These are phyloP conservation scores for Andinoacara biseriatus DNA, from an alignment of 2,113 vertebrate genomes.

Conservation along the genomic window DNA sequence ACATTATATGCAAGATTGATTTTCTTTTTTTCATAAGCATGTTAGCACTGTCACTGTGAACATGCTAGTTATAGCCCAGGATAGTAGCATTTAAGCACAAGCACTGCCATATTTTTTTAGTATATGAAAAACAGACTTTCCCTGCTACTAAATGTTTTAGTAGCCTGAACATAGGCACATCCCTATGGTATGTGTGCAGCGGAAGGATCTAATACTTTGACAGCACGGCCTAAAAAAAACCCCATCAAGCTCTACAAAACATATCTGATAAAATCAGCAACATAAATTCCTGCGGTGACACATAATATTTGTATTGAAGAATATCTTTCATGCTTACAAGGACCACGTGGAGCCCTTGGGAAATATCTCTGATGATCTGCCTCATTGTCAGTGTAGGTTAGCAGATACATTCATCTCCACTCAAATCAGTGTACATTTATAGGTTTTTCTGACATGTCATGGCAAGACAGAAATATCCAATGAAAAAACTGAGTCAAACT, in stretches of 20 bases:
- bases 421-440: conserved; percentile 4
- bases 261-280: not conserved
- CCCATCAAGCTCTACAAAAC: not conserved
- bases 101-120: not conserved
- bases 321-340: not conserved
- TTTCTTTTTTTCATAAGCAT: not conserved
- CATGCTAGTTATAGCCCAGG: too few relatives aligned
- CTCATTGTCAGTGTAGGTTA: not conserved
- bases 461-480: not conserved
- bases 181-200: not conserved
- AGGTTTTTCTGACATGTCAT: not conserved
- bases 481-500: not conserved
- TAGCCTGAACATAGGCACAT: not conserved
- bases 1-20: not conserved
- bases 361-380: not conserved
- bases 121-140: not conserved
- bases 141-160: not conserved
- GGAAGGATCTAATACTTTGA: not conserved
- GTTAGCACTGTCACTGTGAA: not conserved
- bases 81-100: not conserved
- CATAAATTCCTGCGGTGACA: not conserved
- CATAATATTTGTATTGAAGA: not conserved
- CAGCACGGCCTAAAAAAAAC: not conserved
- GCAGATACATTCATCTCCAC: not conserved
- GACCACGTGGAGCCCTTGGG: not conserved